These are phyloP conservation scores for Anthopleura xanthogrammica DNA, from an alignment of 92 coral and sea anemone genomes.

Conservation along the genomic window DNA sequence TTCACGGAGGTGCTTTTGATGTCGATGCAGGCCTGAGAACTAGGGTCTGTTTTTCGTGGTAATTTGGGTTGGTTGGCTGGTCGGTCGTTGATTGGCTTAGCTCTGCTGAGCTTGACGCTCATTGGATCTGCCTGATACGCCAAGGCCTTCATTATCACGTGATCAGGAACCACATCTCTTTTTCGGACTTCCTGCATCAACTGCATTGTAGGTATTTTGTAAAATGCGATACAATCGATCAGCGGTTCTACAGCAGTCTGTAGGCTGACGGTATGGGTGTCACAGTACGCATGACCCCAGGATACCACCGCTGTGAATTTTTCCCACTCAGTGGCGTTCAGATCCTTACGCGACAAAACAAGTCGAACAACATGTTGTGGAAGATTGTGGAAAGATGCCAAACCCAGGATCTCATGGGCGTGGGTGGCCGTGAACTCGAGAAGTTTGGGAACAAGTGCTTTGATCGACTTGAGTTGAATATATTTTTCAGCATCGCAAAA, in stretches of 20 bases:
- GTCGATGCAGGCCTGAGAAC: not conserved
- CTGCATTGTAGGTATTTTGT: conserved; percentile 52
- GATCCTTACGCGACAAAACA: conserved; percentile 50
- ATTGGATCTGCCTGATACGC: conserved; percentile 65
- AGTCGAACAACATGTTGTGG: conserved; percentile 58
- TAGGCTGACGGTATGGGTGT: conserved; percentile 15
- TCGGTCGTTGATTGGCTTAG: conserved; percentile 3
- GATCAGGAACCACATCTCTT: conserved; percentile 51
- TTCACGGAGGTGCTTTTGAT: not conserved
- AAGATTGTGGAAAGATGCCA: conserved; percentile 47
- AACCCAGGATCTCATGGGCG: conserved; percentile 52
- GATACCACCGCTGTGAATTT: conserved; percentile 54
- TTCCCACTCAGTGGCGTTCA: conserved; percentile 50
- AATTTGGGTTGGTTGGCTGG: not conserved
- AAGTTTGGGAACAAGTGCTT: conserved; percentile 54
- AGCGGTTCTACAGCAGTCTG: conserved; percentile 53
- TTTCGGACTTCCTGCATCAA: conserved; percentile 60
- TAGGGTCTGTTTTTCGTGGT: not conserved
- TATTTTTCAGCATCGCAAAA: conserved; percentile 52
- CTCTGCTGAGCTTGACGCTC: conserved; percentile 24
- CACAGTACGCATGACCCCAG: conserved; percentile 56
- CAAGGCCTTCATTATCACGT: conserved; percentile 57
- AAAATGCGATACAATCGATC: conserved; percentile 60
- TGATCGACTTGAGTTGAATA: conserved; percentile 53
- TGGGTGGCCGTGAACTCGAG: conserved; percentile 56